Percentiles rank a stretch among this genome's conserved stretches.
Evolutionary conservation across 1,140 invertebrate species (phyloP).

Genomic region (Chymomyza costata): DNA sequence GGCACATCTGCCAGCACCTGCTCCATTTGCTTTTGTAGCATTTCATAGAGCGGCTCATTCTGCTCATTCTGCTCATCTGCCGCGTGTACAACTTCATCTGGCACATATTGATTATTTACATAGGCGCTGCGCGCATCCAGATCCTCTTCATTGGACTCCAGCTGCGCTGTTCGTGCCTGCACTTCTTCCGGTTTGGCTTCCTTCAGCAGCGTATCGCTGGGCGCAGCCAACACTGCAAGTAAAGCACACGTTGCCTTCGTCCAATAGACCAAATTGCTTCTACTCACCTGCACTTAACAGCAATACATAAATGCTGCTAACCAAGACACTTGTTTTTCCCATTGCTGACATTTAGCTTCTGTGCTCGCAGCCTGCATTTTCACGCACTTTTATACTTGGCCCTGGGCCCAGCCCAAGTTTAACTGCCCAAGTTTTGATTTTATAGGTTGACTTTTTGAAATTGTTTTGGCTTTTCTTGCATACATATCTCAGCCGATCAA

Average conservation of each 20-base stretch:
- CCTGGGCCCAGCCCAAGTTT: constrained; percentile 19
- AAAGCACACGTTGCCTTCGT: background rate
- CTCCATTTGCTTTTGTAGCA: constrained; percentile 68
- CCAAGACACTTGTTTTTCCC: constrained; percentile 33
- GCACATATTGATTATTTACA: constrained; percentile 66
- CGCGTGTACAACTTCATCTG: constrained; percentile 42
- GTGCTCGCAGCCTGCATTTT: constrained; percentile 20
- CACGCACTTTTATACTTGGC: constrained; percentile 47
- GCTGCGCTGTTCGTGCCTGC: constrained; percentile 33
- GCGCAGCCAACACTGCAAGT: constrained; percentile 21
- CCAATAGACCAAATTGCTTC: background rate
- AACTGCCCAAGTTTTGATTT: constrained; percentile 27
- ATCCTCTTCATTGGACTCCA: constrained; percentile 47
- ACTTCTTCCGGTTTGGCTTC: constrained; percentile 2
- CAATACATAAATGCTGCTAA: too few relatives aligned
- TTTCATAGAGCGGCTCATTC: constrained; percentile 57
- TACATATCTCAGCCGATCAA: constrained; percentile 36
- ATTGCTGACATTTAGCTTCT: constrained; percentile 51
- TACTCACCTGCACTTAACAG: constrained; percentile 38
- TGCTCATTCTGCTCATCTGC: constrained; percentile 48
- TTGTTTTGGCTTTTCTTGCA: background rate
- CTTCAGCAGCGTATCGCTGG: background rate
- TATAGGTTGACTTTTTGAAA: constrained; percentile 28
- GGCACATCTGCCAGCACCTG: constrained; percentile 59
- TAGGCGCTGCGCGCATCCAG: constrained; percentile 62